These are phyloP conservation scores for Melanocharis versteri DNA, from an alignment of 2,113 vertebrate species.

Conservation along the genomic window DNA sequence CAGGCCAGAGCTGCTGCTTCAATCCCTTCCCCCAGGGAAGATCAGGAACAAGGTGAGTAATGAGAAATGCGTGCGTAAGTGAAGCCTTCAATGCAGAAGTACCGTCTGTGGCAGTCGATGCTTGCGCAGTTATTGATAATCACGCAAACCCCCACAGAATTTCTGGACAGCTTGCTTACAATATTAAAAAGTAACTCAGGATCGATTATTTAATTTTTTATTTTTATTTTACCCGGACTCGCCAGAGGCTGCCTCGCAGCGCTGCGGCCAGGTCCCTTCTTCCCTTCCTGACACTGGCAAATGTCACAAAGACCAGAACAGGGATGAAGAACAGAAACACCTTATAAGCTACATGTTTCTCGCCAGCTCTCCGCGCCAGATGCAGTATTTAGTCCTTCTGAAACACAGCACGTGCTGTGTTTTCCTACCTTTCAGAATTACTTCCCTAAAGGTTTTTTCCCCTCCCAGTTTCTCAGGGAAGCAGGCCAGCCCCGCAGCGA, in stretches of 20 bases:
- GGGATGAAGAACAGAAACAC: rapidly evolving
- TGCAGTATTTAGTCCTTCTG: not conserved
- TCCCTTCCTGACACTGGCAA: not conserved
- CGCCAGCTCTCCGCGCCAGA: not conserved
- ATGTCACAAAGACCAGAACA: not conserved
- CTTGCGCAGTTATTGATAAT: not conserved
- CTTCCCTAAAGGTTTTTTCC: not conserved
- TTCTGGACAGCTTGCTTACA: not conserved
- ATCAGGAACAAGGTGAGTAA: not conserved
- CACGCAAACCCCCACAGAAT: not conserved
- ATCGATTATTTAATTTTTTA: not conserved
- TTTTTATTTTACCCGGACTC: not conserved
- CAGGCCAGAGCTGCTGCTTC: not conserved
- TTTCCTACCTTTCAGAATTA: not conserved
- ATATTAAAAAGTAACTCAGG: not conserved
- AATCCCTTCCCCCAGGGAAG: not conserved
- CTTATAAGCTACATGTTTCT: rapidly evolving
- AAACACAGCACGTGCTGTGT: not conserved
- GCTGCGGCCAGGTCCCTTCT: not conserved
- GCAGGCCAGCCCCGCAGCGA: rapidly evolving
- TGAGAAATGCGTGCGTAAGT: rapidly evolving
- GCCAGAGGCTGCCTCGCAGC: rapidly evolving
- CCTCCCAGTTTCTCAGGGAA: too few relatives aligned
- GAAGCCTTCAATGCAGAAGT: not conserved
- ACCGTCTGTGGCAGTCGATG: not conserved